Base-by-base conservation (phyloP, 2,113 vertebrate genomes). In the Anoura caudifer region DNA sequence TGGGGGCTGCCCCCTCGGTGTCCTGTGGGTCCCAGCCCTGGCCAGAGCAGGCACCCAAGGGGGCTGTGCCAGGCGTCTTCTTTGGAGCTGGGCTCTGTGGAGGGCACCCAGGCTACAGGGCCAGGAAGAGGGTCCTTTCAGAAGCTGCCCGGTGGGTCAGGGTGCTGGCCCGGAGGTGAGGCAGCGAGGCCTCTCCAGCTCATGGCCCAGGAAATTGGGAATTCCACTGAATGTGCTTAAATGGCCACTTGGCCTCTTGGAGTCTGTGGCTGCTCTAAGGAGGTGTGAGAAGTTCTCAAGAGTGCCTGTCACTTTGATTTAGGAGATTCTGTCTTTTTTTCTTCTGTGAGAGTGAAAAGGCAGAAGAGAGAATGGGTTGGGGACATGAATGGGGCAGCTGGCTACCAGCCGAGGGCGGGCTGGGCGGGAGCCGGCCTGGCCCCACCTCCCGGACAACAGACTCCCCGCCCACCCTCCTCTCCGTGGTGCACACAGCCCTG, bases 401-500 rank as follows among this genome's bases (percentile, higher is more conserved):
- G 81, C 88, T 36, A 5, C 87, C 2, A 0, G 7, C 59, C 87
- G 93, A 12, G 38, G 54, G 65, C 20, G 54, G 45, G 75, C 17
- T 4, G 95, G 97, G 96, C 86, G 91, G 94, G 96, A 61, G 56
- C 94, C 5, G 2, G 63, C 50, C 79, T 70, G 75, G 98, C 98
- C 97, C 96, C 98, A 95, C 98, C 98, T 77, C 45, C 97, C 98
- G 91, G 20, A 52, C 91, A 96, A 95, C 94, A 96, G 87, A 96
- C 85, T 96, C n/a, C n/a, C 94, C 94, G 97, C 96, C 91, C 31
- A 5, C 75, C 73, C 75, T 50, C 45, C 73, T 12, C 45, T 33
- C 45, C 8, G 15, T 4, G 16, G 75, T n/a, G 98, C 97, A 98
- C 98, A 98, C 98, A 96, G 88, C 95, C 98, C 97, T 70, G 97